Percentiles rank a stretch among this genome's conserved stretches.
Evolutionary conservation across 1,140 invertebrate genomes (phyloP).

Genomic region (Contarinia nasturtii): DNA sequence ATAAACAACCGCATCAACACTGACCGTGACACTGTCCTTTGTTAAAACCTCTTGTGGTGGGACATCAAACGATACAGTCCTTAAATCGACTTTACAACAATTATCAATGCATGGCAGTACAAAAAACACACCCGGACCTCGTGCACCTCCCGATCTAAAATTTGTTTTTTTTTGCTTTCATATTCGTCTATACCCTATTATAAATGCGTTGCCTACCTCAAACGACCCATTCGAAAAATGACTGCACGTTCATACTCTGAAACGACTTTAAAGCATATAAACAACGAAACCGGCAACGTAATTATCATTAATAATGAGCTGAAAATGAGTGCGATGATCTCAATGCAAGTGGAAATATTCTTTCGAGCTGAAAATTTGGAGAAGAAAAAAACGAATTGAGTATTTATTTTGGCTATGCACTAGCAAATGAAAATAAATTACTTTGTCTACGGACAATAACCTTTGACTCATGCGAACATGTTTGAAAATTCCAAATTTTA

Average conservation of each 20-base stretch:
- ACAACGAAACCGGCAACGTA: conserved; percentile 69
- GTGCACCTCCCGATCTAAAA: conserved; percentile 14
- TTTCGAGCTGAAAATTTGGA: not conserved
- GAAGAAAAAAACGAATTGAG: no score
- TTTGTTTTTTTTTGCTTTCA: not conserved
- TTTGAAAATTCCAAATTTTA: no score
- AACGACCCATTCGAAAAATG: conserved; percentile 69
- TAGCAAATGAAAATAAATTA: no score
- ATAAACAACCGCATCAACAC: conserved; percentile 84
- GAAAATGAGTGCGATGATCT: conserved; percentile 62
- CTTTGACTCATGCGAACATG: no score
- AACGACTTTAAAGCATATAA: conserved; percentile 60
- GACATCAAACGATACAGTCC: conserved; percentile 41
- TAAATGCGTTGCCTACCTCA: conserved; percentile 61
- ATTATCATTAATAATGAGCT: conserved; percentile 53
- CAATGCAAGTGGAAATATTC: conserved; percentile 35
- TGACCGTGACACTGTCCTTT: conserved; percentile 82
- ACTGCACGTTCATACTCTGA: conserved; percentile 73
- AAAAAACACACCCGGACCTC: conserved; percentile 73
- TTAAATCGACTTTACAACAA: conserved; percentile 71
- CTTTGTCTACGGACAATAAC: no score
- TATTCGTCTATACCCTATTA: no score
- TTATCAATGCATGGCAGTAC: conserved; percentile 80
- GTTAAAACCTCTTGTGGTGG: conserved; percentile 57
- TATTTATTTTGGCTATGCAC: no score